These are phyloP conservation scores for Steatocranus sp. DNA, from an alignment of 2,797 vertebrate genomes.

Conservation along the genomic window DNA sequence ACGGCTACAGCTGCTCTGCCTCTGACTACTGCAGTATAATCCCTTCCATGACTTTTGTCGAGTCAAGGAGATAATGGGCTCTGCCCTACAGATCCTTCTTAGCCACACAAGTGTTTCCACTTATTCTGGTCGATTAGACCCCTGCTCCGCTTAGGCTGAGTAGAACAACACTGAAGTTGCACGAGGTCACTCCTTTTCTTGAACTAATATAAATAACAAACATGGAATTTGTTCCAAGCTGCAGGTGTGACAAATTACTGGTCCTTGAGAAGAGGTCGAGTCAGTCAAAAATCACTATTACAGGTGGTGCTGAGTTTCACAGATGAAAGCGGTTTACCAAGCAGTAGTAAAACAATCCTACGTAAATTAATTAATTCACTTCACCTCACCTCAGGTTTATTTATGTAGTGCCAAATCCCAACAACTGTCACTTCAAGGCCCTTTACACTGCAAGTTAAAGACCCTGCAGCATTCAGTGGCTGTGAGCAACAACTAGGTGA, in stretches of 20 bases:
- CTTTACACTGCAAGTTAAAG: background rate
- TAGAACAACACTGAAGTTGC: background rate
- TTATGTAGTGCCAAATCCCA: background rate
- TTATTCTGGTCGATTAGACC: background rate
- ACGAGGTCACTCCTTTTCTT: background rate
- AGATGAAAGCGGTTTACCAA: background rate
- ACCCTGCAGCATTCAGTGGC: background rate
- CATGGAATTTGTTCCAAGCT: background rate
- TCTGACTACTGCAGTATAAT: background rate
- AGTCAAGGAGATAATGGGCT: background rate
- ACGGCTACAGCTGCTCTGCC: background rate
- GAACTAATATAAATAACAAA: background rate
- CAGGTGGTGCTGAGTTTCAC: background rate
- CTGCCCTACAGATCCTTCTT: background rate
- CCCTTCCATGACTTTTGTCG: background rate
- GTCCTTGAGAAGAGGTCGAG: background rate
- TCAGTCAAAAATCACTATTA: background rate
- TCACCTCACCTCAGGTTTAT: background rate
- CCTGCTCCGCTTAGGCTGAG: fast-evolving
- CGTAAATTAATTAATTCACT: background rate
- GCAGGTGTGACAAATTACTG: background rate
- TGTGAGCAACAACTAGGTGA: background rate
- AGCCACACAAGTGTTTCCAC: background rate
- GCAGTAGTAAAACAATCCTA: background rate
- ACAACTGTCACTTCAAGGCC: background rate